phyloP scores from a whole-genome alignment of 2,888 invertebrate genomes.

The Limnephilus rhombicus region DNA sequence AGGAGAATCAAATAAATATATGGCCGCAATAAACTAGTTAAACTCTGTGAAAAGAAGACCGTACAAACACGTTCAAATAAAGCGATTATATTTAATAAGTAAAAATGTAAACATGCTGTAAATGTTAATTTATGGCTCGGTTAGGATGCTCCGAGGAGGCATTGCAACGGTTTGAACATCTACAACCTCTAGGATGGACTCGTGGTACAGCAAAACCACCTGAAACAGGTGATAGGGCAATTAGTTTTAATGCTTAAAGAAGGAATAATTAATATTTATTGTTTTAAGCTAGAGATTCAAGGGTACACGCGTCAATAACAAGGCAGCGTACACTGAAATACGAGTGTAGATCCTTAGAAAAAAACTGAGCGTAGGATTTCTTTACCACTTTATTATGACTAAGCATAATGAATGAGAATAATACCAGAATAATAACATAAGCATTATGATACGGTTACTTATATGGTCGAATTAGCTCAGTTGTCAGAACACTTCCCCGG shows the following conservation, averaged over 20 bases:
- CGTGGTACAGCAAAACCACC: background rate
- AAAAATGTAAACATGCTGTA: conserved; percentile 66
- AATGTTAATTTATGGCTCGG: conserved; percentile 64
- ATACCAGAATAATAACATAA: no score
- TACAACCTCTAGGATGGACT: background rate
- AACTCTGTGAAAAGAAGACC: conserved; percentile 62
- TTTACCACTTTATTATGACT: no score
- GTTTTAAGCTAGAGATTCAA: background rate
- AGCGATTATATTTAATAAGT: conserved; percentile 67
- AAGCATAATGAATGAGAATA: no score
- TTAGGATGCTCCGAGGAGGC: background rate
- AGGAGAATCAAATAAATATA: conserved; percentile 62
- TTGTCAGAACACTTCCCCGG: no score
- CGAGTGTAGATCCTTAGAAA: no score
- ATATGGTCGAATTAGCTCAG: no score
- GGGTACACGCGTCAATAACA: no score
- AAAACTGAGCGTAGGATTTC: no score
- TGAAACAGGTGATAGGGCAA: background rate
- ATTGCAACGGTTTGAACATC: background rate
- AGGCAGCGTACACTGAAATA: no score
- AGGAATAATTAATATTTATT: background rate
- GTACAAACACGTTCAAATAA: conserved; percentile 66
- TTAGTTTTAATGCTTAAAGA: background rate
- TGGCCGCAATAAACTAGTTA: conserved; percentile 62
- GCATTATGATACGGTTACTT: no score